phyloP scores from a whole-genome alignment of 2,113 vertebrate genomes.

The Amblyopsis rosae region DNA sequence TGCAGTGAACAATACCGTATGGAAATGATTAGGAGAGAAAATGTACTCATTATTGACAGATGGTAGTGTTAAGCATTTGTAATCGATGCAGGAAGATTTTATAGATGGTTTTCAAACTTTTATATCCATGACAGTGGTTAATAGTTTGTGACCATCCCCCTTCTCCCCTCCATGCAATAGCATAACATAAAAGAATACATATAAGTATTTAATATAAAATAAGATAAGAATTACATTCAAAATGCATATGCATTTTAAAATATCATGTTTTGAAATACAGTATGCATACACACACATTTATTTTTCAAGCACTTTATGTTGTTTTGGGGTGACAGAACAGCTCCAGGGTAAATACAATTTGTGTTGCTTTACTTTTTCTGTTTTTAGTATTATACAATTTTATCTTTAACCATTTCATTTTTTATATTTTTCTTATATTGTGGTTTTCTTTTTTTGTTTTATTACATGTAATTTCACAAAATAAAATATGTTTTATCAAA shows the following conservation, averaged over 20 bases:
- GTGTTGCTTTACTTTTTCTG: too few relatives aligned
- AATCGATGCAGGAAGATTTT: conserved; percentile 71
- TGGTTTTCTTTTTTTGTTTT: conserved; percentile 22
- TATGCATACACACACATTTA: too few relatives aligned
- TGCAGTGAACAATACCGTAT: conserved; percentile 91
- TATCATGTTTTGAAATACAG: too few relatives aligned
- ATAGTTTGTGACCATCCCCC: too few relatives aligned
- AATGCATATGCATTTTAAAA: too few relatives aligned
- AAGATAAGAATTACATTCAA: too few relatives aligned
- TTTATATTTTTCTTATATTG: conserved; percentile 20
- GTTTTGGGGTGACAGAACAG: too few relatives aligned
- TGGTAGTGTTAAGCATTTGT: conserved; percentile 86
- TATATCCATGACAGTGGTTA: conserved; percentile 1
- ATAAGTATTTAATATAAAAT: too few relatives aligned
- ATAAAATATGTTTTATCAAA: conserved; percentile 49
- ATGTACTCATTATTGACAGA: conserved; percentile 97
- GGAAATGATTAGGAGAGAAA: conserved; percentile 89
- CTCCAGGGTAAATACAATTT: too few relatives aligned
- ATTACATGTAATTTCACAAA: conserved; percentile 29
- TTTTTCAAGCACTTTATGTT: too few relatives aligned
- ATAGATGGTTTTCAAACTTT: conserved; percentile 72
- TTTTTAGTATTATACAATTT: conserved; percentile 26
- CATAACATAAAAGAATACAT: too few relatives aligned
- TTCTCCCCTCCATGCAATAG: too few relatives aligned
- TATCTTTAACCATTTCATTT: background rate